These are phyloP conservation scores for Chroicocephalus ridibundus DNA, from an alignment of 2,113 vertebrate genomes.

Conservation along the genomic window DNA sequence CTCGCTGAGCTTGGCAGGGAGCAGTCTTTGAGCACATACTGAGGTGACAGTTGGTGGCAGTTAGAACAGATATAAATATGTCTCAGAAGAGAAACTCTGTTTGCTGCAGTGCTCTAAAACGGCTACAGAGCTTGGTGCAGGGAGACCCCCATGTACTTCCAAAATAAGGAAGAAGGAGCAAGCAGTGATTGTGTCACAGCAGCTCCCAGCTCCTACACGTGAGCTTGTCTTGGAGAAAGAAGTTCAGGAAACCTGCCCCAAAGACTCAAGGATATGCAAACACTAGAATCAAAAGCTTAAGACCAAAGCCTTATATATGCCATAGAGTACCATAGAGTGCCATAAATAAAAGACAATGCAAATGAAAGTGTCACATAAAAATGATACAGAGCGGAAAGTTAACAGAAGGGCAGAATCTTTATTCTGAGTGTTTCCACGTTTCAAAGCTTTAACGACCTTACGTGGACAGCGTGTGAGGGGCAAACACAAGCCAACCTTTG, in stretches of 20 bases:
- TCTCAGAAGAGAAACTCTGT: not conserved
- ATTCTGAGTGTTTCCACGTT: not conserved
- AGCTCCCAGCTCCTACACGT: not conserved
- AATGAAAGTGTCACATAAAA: not conserved
- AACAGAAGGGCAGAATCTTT: not conserved
- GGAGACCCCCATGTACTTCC: not conserved
- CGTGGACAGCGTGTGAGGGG: not conserved
- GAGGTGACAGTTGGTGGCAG: not conserved
- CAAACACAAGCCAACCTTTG: not conserved
- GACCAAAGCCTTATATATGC: not conserved
- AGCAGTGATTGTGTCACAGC: not conserved
- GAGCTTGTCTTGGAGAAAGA: not conserved
- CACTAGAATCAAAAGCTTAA: not conserved
- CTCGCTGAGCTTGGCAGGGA: not conserved
- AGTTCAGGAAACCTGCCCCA: not conserved
- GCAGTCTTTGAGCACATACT: not conserved
- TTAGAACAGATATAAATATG: not conserved
- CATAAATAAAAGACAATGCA: not conserved
- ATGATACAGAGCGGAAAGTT: not conserved
- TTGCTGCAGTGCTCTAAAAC: not conserved
- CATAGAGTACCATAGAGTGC: no score
- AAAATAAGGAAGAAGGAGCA: not conserved
- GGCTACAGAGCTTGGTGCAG: not conserved
- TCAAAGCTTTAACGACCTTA: not conserved
- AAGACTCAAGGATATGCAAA: not conserved